Evolutionary conservation across 2,888 invertebrate species (phyloP), one percentile per base, ranked within the genome.

Genomic region (Graphium colonna): DNA sequence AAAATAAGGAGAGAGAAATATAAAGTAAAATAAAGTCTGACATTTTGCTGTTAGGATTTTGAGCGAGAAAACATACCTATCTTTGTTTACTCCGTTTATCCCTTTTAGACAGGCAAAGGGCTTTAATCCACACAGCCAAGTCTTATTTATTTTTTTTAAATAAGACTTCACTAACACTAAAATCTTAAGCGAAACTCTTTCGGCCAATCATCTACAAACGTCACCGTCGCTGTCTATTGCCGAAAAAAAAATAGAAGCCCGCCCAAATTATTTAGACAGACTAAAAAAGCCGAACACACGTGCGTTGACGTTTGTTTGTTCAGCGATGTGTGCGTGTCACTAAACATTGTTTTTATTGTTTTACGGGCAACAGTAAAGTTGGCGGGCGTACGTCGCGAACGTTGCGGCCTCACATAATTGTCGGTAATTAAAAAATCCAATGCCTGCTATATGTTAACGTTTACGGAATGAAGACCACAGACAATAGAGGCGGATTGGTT

Each of bases 301-400:
- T 77, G 76, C 62, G 61, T 63, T 53, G 55, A 63, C 79, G 75
- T 82, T 84, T 85, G 74, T 86, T 85, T 75, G 73, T 73, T 59
- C 67, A 68, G 64, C 76, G 75, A 77, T 58, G 80, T 79, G 78
- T 79, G 71, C 65, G 72, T 79, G 84, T 85, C 84, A 79, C 82
- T 79, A 78, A 70, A 70, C 74, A 63, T 21, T 62, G 65, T 71
- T 80, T 84, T 85, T 81, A 84, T 85, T 82, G 80, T 82, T 77
- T 78, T 70, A 78, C 72, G 9, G 68, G 72, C 70, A 64, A 72
- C 73, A 73, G 73, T 79, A 79, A 77, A 80, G 49, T 45, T 55
- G 49, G 53, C 43, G 51, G n/a, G n/a, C 13, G 18, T 49, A 42
- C 55, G 58, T 59, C 57, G 51, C 56, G 55, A 60, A 62, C 62